Evolutionary conservation across 2,797 vertebrate genomes (phyloP).

Genomic region (Lagocephalus sceleratus): DNA sequence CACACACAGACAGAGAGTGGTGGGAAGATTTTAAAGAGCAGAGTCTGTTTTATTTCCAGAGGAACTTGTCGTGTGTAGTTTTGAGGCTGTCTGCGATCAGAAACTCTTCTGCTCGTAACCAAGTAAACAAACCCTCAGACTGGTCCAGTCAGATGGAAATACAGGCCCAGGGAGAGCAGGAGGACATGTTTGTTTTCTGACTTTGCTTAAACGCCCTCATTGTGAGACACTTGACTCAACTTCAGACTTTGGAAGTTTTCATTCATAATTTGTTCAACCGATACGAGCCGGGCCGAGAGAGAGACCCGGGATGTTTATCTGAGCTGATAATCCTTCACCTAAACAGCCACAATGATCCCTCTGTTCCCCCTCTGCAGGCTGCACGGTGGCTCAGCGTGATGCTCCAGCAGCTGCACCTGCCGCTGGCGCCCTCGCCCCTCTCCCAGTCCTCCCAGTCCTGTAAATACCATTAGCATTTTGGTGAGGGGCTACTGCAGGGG

Average conservation of each 20-base stretch:
- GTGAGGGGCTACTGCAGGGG: slow-evolving; percentile 28
- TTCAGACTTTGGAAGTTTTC: slow-evolving; percentile 1
- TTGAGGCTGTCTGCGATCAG: too few relatives aligned
- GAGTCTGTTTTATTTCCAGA: too few relatives aligned
- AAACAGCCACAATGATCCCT: slow-evolving; percentile 43
- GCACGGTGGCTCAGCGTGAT: slow-evolving; percentile 28
- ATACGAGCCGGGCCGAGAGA: background rate
- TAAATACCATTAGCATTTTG: slow-evolving; percentile 63
- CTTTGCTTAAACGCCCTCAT: background rate
- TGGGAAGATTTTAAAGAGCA: too few relatives aligned
- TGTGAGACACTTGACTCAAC: background rate
- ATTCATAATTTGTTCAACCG: background rate
- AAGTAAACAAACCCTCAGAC: background rate
- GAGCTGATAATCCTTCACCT: slow-evolving; percentile 36
- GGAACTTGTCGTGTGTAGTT: too few relatives aligned
- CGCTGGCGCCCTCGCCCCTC: slow-evolving; percentile 32
- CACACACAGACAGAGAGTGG: too few relatives aligned
- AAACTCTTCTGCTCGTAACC: background rate
- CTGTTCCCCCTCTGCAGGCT: slow-evolving; percentile 22
- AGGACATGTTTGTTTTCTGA: background rate
- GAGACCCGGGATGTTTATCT: slow-evolving; percentile 27
- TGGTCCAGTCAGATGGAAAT: background rate
- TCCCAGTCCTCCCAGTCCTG: slow-evolving; percentile 35
- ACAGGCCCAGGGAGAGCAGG: background rate
- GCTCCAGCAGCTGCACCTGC: slow-evolving; percentile 65